Evolutionary conservation across 1,140 invertebrate species (phyloP), one percentile per base, ranked within the genome.

Genomic region (Drosophila truncata): DNA sequence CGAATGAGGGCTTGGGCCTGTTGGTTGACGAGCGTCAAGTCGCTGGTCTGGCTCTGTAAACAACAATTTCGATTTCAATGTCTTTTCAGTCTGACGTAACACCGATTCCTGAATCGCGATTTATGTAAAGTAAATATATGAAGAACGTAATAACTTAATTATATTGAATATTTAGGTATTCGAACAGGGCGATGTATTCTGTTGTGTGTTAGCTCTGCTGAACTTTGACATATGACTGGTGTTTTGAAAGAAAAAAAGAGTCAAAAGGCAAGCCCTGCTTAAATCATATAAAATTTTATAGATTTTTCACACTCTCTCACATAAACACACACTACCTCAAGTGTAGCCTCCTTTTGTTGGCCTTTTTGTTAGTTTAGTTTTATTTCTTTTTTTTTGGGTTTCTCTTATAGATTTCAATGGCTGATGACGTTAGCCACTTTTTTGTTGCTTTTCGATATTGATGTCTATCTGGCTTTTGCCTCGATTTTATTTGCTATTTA

Each of bases 1-100:
- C 94, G 93, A 11, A 95, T 93, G 8, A 97, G 93, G 55, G 96
- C 95, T 58, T 93, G 94, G 5, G 95, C 95, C 64, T 95, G 94
- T 79, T 96, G 95, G 82, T 95, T 95, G 16, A 97, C 82, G 10
- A 82, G 76, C 49, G 80, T 61, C 49, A 93, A 63, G 61, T 93
- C 92, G 62, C 87, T 91, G 61, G 63, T 91, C 64, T 92, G 92
- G 58, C 87, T 91, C 91, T 92, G 87, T 44, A 74, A 74, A 67
- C 16, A 63, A 70, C 33, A 33, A 70, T 18, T 42, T 20, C 47
- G 63, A 41, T 37, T 33, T 70, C 18, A 46, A 31, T 37, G 27
- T 47, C 23, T 27, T 29, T 9, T 27, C 6, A 14, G 31, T 42
- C 33, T 66, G 62, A 66, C 14, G 62, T 54, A 70, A 70, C 66